phyloP scores from a whole-genome alignment of 2,888 invertebrate species.

The Philereme vetulata region DNA sequence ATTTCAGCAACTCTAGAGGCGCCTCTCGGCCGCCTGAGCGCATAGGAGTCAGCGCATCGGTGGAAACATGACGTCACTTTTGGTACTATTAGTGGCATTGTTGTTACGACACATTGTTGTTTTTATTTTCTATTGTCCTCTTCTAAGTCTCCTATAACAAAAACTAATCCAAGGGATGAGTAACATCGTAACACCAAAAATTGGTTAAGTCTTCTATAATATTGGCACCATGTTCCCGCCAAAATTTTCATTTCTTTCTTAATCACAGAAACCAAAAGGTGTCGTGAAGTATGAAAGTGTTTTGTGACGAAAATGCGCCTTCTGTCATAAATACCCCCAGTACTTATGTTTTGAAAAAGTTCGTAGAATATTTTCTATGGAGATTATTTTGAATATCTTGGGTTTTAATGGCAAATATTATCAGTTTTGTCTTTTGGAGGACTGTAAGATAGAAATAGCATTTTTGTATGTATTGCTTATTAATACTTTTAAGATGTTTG shows the following conservation, averaged over 20 bases:
- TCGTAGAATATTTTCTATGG: background rate
- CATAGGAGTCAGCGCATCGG: constrained; percentile 22
- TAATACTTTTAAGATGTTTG: constrained; percentile 50
- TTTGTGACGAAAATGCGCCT: constrained; percentile 3
- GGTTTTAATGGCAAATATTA: constrained; percentile 3
- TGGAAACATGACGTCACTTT: constrained; percentile 20
- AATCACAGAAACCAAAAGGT: no score
- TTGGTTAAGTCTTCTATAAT: constrained; percentile 3
- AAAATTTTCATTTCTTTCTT: constrained; percentile 12
- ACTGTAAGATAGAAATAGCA: constrained; percentile 39
- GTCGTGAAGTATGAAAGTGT: no score
- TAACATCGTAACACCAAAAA: constrained; percentile 17
- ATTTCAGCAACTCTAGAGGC: constrained; percentile 5
- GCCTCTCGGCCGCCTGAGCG: constrained; percentile 12
- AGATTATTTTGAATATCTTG: constrained; percentile 10
- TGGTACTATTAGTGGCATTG: constrained; percentile 22
- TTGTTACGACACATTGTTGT: constrained; percentile 27
- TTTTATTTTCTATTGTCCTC: constrained; percentile 21
- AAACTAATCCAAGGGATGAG: constrained; percentile 20
- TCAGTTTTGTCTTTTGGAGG: constrained; percentile 32
- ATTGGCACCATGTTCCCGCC: constrained; percentile 20
- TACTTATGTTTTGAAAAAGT: constrained; percentile 3
- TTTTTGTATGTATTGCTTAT: constrained; percentile 60
- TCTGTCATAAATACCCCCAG: constrained; percentile 14
- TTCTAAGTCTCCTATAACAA: constrained; percentile 8